Evolutionary conservation across 2,113 vertebrate species (phyloP).

Genomic region (Melospiza georgiana): DNA sequence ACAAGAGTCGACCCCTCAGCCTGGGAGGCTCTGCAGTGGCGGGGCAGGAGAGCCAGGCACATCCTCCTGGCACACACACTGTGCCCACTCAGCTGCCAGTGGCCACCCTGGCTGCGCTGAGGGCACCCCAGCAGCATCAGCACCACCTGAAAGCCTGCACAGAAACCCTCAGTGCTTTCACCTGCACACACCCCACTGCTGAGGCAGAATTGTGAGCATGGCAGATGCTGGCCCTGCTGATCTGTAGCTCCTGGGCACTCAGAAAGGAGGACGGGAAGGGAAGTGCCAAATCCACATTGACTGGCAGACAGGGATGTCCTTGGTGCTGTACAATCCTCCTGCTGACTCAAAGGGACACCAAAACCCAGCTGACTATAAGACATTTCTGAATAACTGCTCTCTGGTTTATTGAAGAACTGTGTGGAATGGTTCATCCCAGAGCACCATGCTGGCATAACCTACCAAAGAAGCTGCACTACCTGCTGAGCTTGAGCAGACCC

Average conservation of each 20-base stretch:
- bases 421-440: neutral
- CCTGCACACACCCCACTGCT: neutral
- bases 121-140: neutral
- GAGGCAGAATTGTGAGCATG: accelerated
- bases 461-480: neutral
- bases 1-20: neutral
- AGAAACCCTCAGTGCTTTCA: neutral
- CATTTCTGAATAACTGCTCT: neutral
- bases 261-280: neutral
- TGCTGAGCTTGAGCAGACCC: neutral
- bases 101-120: neutral
- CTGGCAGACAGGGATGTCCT: accelerated
- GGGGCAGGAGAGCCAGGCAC: neutral
- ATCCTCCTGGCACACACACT: neutral
- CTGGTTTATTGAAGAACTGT: neutral
- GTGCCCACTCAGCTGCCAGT: neutral
- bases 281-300: accelerated
- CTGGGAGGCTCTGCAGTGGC: neutral
- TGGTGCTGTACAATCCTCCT: neutral
- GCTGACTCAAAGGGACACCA: neutral
- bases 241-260: neutral
- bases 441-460: neutral
- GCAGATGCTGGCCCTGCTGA: neutral
- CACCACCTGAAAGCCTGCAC: too few relatives aligned
- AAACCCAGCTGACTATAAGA: neutral